phyloP scores from a whole-genome alignment of 2,113 vertebrate genomes.

The Heterocephalus glaber region DNA sequence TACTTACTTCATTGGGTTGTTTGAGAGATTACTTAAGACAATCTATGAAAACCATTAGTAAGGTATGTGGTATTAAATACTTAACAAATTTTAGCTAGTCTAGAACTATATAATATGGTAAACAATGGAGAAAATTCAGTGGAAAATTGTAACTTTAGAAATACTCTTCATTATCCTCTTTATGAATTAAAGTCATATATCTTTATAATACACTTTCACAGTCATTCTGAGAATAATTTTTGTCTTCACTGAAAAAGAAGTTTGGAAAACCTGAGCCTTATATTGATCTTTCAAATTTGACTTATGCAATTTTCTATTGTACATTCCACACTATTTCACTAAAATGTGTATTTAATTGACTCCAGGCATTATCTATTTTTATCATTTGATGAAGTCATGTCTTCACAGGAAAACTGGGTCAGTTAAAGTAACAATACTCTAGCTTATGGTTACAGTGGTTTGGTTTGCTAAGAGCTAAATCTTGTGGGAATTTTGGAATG shows the following conservation, averaged over 20 bases:
- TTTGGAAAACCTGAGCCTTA: not conserved
- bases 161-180: not conserved
- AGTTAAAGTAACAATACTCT: constrained; percentile 10
- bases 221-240: not conserved
- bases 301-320: not conserved
- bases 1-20: not conserved
- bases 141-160: not conserved
- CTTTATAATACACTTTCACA: constrained; percentile 16
- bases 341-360: constrained; percentile 41
- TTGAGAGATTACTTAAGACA: constrained; percentile 1
- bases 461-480: constrained; percentile 58
- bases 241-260: not conserved
- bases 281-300: not conserved
- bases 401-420: constrained; percentile 43
- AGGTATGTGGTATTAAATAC: not conserved
- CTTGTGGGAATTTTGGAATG: constrained; percentile 40
- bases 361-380: not conserved
- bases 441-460: constrained; percentile 1
- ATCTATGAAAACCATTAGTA: not conserved
- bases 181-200: not conserved
- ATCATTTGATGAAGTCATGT: not conserved
- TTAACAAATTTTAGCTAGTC: not conserved
- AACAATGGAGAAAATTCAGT: not conserved
- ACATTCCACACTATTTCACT: not conserved
- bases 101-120: not conserved